Evolutionary conservation across 2,797 vertebrate genomes (phyloP), one percentile per base, ranked within the genome.

Genomic region (Distichodus sexfasciatus): DNA sequence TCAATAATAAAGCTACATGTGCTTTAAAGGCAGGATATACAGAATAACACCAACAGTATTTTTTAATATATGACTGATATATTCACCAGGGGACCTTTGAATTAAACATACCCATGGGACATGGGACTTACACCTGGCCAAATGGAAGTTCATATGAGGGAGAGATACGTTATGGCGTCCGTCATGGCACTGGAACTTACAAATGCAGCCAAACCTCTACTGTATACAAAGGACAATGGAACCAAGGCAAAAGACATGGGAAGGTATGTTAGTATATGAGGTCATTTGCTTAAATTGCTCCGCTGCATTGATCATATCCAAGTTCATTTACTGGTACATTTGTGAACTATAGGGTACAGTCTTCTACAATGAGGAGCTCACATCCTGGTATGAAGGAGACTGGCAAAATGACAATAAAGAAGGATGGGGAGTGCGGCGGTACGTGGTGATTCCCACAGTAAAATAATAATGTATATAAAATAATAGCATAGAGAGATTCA

Each of bases 311-410:
- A n/a, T n/a, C n/a, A n/a, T n/a, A n/a, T n/a, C n/a, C n/a, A n/a
- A n/a, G n/a, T n/a, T n/a, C n/a, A n/a, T n/a, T n/a, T n/a, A n/a
- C n/a, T n/a, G n/a, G n/a, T n/a, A n/a, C n/a, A n/a, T n/a, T n/a
- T n/a, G n/a, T n/a, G n/a, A n/a, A n/a, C n/a, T 21, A 46, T 64
- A 98, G 97, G 97, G 96, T 19, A 78, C 53, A 0, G 82, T 94
- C 62, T 94, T 86, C 79, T 98, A 94, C 76, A 90, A 96, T 62
- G 29, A 73, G 74, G 87, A 93, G 0, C 76, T 74, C 29, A 91
- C 86, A 0, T 96, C 93, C 7, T 97, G 93, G 96, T 99, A 97
- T 71, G 86, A 93, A 70, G 96, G 97, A 0, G 88, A 94, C 11
- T 98, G 95, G 95, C 82, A 92, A 15, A 81, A 86, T 76, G 95